Percentiles rank a stretch among this genome's conserved stretches.
Evolutionary conservation across 2,113 vertebrate genomes (phyloP).

Genomic region (Tympanuchus pallidicinctus): DNA sequence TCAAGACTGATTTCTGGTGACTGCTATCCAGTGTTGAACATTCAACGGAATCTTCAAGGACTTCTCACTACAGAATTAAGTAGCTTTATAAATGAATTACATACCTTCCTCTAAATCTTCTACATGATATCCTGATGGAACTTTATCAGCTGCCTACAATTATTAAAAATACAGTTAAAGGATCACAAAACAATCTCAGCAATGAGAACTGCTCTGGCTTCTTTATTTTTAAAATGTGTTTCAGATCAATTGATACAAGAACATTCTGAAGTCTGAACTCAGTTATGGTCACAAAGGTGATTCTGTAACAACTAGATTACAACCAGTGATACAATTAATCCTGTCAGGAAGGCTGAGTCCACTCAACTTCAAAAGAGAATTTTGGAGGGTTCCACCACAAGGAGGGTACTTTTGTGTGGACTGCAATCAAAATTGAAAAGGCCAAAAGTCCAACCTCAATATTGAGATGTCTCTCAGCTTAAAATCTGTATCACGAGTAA

Average conservation of each 20-base stretch:
- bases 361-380: background rate
- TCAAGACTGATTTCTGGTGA: background rate
- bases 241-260: background rate
- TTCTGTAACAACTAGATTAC: background rate
- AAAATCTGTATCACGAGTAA: background rate
- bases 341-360: background rate
- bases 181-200: background rate
- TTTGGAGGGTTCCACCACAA: background rate
- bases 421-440: background rate
- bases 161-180: conserved; percentile 27
- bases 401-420: background rate
- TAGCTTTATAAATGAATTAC: conserved; percentile 9
- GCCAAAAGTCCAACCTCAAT: background rate
- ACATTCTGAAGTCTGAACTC: background rate
- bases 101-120: conserved; percentile 84
- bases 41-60: background rate
- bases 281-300: background rate
- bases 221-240: background rate
- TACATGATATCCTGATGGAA: conserved; percentile 74
- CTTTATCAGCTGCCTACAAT: conserved; percentile 79
- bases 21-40: background rate
- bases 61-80: background rate
- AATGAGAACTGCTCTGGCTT: background rate
- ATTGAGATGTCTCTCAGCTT: background rate
- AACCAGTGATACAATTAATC: background rate